Percentiles rank a stretch among this genome's conserved stretches.
Evolutionary conservation across 1,140 invertebrate genomes (phyloP).

Genomic region (Apis cerana): DNA sequence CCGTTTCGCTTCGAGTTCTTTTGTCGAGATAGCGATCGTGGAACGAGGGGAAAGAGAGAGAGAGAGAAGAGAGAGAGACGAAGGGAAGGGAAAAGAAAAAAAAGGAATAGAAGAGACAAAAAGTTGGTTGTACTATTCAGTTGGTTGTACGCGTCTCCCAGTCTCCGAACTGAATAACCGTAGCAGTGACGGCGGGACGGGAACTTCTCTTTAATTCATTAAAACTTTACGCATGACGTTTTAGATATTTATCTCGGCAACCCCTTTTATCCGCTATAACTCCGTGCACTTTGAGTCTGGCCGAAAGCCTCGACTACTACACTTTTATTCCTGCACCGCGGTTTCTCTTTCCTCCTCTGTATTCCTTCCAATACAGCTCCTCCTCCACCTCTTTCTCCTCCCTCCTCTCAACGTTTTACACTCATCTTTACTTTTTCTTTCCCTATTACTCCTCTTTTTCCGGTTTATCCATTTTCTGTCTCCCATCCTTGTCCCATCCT

Average conservation of each 20-base stretch:
- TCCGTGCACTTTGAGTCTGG: slow-evolving; percentile 37
- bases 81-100: not conserved
- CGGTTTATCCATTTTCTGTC: not conserved
- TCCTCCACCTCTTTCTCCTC: not conserved
- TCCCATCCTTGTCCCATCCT: not conserved
- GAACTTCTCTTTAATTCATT: slow-evolving; percentile 67
- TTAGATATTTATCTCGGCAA: slow-evolving; percentile 64
- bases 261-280: slow-evolving; percentile 47
- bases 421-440: not conserved
- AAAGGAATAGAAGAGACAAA: not conserved
- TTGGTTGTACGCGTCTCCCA: slow-evolving; percentile 7
- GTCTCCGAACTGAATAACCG: slow-evolving; percentile 53
- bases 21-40: slow-evolving; percentile 3
- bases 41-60: not conserved
- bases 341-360: slow-evolving; percentile 5
- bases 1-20: slow-evolving; percentile 5
- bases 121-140: slow-evolving; percentile 23
- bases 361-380: not conserved
- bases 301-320: slow-evolving; percentile 39
- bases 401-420: not conserved
- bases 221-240: slow-evolving; percentile 66
- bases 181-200: slow-evolving; percentile 32
- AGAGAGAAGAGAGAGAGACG: not conserved
- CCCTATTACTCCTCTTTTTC: not conserved
- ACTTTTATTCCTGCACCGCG: slow-evolving; percentile 52